A percentile compares a stretch with the other conserved stretches of the same genome.
phyloP scores from a whole-genome alignment of 53 echinoderm and acorn worm genomes.

The Echinometra lucunter region DNA sequence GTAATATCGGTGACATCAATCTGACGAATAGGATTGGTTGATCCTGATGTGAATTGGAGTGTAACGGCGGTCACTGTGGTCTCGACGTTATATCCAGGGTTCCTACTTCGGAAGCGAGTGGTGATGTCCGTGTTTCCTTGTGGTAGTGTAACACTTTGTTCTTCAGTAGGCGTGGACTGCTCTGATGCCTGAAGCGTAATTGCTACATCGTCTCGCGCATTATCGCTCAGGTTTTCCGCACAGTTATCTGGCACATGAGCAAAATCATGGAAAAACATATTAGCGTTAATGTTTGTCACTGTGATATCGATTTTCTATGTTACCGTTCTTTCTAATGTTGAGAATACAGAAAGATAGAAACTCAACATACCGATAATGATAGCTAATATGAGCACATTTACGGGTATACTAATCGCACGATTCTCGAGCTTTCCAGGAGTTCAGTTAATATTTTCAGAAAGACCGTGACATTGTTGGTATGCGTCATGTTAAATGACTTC shows the following conservation, averaged over 20 bases:
- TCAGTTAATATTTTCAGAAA: too few species aligned
- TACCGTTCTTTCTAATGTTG: too few species aligned
- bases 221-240: neutral
- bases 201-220: neutral
- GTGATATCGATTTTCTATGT: too few species aligned
- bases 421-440: too few species aligned
- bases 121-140: neutral
- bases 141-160: neutral
- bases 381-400: too few species aligned
- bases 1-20: neutral
- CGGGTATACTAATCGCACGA: too few species aligned
- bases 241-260: neutral
- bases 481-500: too few species aligned
- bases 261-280: too few species aligned
- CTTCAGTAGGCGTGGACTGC: neutral
- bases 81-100: neutral
- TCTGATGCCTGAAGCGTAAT: neutral
- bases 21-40: neutral
- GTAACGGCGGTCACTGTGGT: neutral
- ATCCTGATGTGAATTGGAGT: neutral
- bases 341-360: too few species aligned
- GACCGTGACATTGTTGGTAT: too few species aligned
- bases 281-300: too few species aligned
- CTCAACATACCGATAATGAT: too few species aligned
- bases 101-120: neutral